Base-by-base conservation (phyloP, 1,140 invertebrate species). In the Drosophila tristis region DNA sequence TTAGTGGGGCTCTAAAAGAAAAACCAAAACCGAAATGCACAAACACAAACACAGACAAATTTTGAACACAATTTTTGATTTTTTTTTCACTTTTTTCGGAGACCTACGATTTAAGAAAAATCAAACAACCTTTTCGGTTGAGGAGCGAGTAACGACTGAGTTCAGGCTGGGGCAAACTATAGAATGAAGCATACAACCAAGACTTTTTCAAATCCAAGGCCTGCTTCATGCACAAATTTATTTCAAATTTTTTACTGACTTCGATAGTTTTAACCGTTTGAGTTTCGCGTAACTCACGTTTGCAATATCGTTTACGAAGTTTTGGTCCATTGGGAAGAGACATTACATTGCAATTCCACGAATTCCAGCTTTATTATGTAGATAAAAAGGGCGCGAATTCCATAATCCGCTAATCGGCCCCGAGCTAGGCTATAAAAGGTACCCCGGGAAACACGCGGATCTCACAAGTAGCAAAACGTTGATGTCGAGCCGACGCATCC, bases 341-440 rank as follows among this genome's bases (percentile, higher is more conserved):
- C 6, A 39, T 39, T 39, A 8, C 6, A 39, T 39, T 39, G 35
- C 11, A 62, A 42, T 5, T 39, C 9, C 29, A 39, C 5, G 16
- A 39, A 54, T 54, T 54, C 15, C 31, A 48, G 66, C 43, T 7
- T 0, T 8, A 31, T 31, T 31, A 7, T 31, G 8, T 9, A 31
- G 8, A 31, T 9, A 1, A 23, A 68, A 6, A 48, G 49, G 63
- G 66, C 66, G 66, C 15, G 65, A 68, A 48, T 56, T 68, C 63
- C 65, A 68, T 43, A 54, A 31, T 68, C 62, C 62, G 35, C 26
- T 29, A 29, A 15, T 9, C 7, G 23, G 6, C 23, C 23, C 23
- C 23, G 4, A 1, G 1, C 25, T 20, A 9, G 11, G 3, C 23
- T 49, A 70, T 70, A 70, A 25, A 70, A 5, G 1, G 11, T 13